phyloP scores from a whole-genome alignment of 2,797 vertebrate genomes.

The Orientallactaga sibirica region DNA sequence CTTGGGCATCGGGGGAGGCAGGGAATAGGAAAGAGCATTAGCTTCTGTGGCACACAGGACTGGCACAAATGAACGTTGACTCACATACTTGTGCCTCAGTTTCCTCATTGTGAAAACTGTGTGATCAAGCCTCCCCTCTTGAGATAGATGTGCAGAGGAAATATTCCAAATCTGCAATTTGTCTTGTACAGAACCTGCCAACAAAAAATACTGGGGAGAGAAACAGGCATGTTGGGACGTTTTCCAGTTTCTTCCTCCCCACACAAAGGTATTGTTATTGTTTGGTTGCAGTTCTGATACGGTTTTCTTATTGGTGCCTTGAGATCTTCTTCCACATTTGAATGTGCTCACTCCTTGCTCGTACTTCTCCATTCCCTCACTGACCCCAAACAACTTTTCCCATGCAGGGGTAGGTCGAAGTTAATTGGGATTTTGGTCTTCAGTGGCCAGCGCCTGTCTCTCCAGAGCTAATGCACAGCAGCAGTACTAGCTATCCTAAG shows the following conservation, averaged over 20 bases:
- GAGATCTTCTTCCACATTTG: neutral
- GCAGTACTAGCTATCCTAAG: constrained; percentile 22
- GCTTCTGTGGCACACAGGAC: neutral
- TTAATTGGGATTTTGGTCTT: neutral
- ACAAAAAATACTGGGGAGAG: neutral
- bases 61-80: neutral
- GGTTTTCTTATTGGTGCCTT: neutral
- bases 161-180: neutral
- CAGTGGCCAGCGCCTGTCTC: neutral
- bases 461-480: neutral
- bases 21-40: neutral
- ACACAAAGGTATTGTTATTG: neutral
- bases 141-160: neutral
- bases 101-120: neutral
- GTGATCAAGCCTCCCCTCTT: neutral
- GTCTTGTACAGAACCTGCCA: neutral
- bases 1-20: neutral
- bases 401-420: constrained; percentile 17
- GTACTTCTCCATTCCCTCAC: neutral
- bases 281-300: neutral
- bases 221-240: neutral
- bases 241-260: neutral
- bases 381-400: neutral
- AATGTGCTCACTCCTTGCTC: neutral
- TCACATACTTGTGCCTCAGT: neutral